Percentiles rank a stretch among this genome's conserved stretches.
Evolutionary conservation across 2,888 invertebrate species (phyloP).

Genomic region (Euphydryas editha): DNA sequence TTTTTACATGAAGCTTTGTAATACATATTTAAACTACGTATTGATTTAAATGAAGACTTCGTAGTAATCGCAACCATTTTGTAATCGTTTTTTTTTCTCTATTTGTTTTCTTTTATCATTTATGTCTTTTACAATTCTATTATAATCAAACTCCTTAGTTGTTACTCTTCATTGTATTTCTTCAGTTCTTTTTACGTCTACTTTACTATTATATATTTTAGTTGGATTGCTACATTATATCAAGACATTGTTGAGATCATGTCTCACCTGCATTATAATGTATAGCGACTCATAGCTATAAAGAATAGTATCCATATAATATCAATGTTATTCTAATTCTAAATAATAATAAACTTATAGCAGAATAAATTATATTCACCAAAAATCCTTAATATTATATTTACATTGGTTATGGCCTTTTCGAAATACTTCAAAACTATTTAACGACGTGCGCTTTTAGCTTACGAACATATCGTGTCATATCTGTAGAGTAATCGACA

Average conservation of each 20-base stretch:
- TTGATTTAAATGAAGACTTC: not conserved
- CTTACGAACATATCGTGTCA: constrained; percentile 35
- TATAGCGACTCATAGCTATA: not conserved
- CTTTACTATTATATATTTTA: not conserved
- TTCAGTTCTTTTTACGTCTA: not conserved
- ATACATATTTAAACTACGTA: not conserved
- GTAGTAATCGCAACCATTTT: too few species aligned
- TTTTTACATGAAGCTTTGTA: constrained; percentile 81
- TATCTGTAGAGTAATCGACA: constrained; percentile 30
- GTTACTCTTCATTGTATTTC: not conserved
- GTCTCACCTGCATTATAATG: not conserved
- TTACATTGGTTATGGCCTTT: constrained; percentile 13
- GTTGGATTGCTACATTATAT: too few species aligned
- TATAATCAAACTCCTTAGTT: not conserved
- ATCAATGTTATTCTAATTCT: constrained; percentile 1
- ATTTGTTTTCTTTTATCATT: not conserved
- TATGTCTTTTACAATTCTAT: not conserved
- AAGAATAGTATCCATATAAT: constrained; percentile 1
- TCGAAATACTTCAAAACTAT: not conserved
- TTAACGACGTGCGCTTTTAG: constrained; percentile 17
- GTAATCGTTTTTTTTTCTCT: too few species aligned
- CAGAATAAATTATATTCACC: not conserved
- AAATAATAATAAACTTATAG: too few species aligned
- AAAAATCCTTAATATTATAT: constrained; percentile 2
- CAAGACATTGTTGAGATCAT: not conserved